These are phyloP conservation scores for Progne subis DNA, from an alignment of 2,113 vertebrate genomes.

Conservation along the genomic window DNA sequence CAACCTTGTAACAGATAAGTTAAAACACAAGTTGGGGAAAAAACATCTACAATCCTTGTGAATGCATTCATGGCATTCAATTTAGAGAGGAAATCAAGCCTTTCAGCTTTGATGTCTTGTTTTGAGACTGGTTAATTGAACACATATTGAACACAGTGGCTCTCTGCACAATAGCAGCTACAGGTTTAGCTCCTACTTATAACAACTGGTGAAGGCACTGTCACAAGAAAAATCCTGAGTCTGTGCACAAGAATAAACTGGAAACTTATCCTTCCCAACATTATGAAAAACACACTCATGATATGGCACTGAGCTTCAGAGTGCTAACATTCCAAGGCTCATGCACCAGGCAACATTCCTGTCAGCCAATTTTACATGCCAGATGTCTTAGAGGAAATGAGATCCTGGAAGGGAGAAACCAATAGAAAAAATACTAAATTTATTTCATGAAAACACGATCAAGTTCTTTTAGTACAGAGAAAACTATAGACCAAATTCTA, in stretches of 20 bases:
- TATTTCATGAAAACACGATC: slow-evolving; percentile 17
- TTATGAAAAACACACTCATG: slow-evolving; percentile 67
- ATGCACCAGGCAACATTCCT: slow-evolving; percentile 32
- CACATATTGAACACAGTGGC: not conserved
- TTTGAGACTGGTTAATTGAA: not conserved
- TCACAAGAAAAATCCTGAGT: not conserved
- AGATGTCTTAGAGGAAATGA: slow-evolving; percentile 38
- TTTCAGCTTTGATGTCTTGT: not conserved
- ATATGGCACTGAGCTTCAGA: slow-evolving; percentile 56
- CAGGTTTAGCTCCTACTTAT: not conserved
- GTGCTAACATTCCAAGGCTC: slow-evolving; percentile 40
- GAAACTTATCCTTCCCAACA: slow-evolving; percentile 61
- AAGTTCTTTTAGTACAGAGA: not conserved
- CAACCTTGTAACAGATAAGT: not conserved
- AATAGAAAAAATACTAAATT: not conserved
- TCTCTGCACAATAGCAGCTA: not conserved
- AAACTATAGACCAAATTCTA: not conserved
- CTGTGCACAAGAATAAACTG: slow-evolving; percentile 64
- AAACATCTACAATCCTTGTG: not conserved
- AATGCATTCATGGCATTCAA: not conserved
- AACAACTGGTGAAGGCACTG: not conserved
- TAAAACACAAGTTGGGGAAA: not conserved
- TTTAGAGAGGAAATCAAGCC: not conserved
- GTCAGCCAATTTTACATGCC: slow-evolving; percentile 6
- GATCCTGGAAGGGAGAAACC: not conserved